Evolutionary conservation across 2,797 vertebrate species (phyloP).

Genomic region (Tokudaia muenninki): DNA sequence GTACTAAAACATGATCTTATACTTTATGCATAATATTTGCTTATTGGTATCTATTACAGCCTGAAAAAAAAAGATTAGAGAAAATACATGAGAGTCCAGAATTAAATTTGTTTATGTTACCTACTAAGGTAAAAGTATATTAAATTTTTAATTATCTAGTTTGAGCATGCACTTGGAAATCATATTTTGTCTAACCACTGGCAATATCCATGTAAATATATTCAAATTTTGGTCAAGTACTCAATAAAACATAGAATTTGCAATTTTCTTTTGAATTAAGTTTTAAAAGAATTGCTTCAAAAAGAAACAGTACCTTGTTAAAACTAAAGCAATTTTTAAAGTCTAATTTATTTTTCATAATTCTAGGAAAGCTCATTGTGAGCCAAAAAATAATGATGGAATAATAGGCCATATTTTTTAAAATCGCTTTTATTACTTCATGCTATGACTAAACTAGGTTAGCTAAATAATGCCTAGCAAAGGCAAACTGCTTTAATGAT

Average conservation of each 20-base stretch:
- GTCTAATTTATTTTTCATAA: slow-evolving; percentile 61
- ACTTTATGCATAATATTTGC: background rate
- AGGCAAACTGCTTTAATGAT: slow-evolving; percentile 76
- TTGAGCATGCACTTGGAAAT: background rate
- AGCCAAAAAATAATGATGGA: slow-evolving; percentile 63
- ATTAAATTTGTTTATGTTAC: background rate
- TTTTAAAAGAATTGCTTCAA: slow-evolving; percentile 1
- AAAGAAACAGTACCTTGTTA: background rate
- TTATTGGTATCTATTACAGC: background rate
- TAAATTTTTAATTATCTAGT: slow-evolving; percentile 42
- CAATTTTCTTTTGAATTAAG: slow-evolving; percentile 44
- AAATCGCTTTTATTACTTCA: slow-evolving; percentile 62
- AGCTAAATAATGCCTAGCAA: slow-evolving; percentile 69
- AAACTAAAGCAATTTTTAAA: slow-evolving; percentile 18
- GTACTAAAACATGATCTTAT: background rate
- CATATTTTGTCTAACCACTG: slow-evolving; percentile 43
- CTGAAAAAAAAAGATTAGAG: background rate
- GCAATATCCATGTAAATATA: background rate
- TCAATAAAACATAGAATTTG: slow-evolving; percentile 5
- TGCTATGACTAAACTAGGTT: slow-evolving; percentile 68
- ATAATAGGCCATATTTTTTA: slow-evolving; percentile 49
- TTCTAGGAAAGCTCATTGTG: slow-evolving; percentile 31
- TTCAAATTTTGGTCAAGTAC: slow-evolving; percentile 11
- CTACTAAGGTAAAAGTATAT: slow-evolving; percentile 12
- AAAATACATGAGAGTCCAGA: background rate